These are phyloP conservation scores for Oreochromis niloticus DNA, from an alignment of 2,113 vertebrate genomes.

Conservation along the genomic window DNA sequence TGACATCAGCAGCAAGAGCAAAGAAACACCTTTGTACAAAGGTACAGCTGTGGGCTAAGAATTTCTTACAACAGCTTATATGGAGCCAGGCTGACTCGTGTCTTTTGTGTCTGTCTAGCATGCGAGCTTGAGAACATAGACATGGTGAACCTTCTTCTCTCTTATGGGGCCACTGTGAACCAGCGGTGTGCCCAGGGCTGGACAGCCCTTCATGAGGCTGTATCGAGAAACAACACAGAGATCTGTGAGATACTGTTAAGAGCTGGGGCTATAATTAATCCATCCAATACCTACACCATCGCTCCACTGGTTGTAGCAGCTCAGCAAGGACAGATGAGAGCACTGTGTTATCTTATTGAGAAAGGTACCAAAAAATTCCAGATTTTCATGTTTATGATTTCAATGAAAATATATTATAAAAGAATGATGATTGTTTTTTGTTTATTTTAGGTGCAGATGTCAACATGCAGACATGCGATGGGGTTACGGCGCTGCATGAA, in stretches of 20 bases:
- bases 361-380: constrained; percentile 46
- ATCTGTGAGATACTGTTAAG: constrained; percentile 83
- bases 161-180: constrained; percentile 81
- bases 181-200: constrained; percentile 89
- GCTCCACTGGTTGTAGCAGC: constrained; percentile 89
- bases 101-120: constrained; percentile 66
- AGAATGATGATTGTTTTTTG: background rate
- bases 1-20: constrained; percentile 88
- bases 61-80: background rate
- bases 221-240: constrained; percentile 79
- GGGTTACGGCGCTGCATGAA: constrained; percentile 83
- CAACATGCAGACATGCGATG: constrained; percentile 89
- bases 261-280: constrained; percentile 82
- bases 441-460: constrained; percentile 82
- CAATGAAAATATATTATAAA: background rate
- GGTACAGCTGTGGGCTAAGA: constrained; percentile 60
- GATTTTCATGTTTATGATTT: background rate
- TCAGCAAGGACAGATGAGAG: constrained; percentile 81
- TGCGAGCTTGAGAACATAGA: constrained; percentile 83
- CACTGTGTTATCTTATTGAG: constrained; percentile 78
- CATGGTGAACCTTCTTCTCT: constrained; percentile 77
- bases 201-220: constrained; percentile 91
- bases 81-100: background rate
- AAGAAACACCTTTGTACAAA: constrained; percentile 92
- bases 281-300: constrained; percentile 81